phyloP scores from a whole-genome alignment of 2,113 vertebrate species.

The Bothrops jararaca region DNA sequence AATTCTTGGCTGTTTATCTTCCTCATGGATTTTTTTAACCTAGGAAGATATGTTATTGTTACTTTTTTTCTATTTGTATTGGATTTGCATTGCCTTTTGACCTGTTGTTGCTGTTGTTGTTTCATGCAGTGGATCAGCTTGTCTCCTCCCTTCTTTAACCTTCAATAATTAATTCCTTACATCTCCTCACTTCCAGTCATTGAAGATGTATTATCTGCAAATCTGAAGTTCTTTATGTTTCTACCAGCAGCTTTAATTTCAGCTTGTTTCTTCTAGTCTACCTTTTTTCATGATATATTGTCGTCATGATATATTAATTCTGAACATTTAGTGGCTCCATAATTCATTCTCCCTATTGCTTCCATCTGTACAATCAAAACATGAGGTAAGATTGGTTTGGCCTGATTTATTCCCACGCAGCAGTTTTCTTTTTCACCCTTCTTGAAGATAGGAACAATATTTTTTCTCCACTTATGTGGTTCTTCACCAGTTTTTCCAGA shows the following conservation, averaged over 20 bases:
- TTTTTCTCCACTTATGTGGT: neutral
- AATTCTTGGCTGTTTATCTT: neutral
- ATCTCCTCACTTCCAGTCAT: neutral
- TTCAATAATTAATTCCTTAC: neutral
- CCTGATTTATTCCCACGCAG: neutral
- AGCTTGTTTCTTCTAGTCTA: neutral
- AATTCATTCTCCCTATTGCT: neutral
- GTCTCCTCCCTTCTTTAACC: neutral
- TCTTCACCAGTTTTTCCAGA: neutral
- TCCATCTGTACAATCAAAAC: neutral
- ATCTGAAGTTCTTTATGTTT: neutral
- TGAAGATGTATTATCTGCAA: neutral
- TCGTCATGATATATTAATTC: neutral
- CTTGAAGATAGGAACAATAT: neutral
- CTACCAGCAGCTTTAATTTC: neutral
- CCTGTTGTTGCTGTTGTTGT: neutral
- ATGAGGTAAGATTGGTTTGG: neutral
- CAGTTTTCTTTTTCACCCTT: neutral
- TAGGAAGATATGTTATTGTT: neutral
- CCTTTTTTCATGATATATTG: neutral
- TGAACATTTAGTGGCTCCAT: neutral
- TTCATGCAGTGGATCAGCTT: neutral
- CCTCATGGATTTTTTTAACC: neutral
- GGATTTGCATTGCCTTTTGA: neutral
- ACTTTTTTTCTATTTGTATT: neutral